Conservation (phyloP, 2,888 invertebrate species). For the Clusia tigrina region DNA sequence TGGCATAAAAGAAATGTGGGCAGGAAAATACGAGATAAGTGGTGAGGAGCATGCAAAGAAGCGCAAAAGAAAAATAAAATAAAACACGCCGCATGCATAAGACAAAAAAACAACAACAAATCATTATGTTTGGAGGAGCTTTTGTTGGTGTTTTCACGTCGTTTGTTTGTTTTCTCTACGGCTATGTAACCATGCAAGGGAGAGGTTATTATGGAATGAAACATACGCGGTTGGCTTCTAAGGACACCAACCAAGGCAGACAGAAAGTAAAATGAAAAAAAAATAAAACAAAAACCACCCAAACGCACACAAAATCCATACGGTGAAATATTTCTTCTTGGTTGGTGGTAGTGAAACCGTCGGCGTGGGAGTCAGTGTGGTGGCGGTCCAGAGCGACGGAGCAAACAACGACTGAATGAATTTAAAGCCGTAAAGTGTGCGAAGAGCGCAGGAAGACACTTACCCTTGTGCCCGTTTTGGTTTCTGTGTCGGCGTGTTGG, state of each 20-base stretch:
- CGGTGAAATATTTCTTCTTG: too few species aligned
- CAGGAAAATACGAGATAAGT: neutral
- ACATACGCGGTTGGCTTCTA: neutral
- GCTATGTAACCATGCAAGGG: too few species aligned
- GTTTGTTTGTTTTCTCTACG: too few species aligned
- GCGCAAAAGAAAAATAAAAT: neutral
- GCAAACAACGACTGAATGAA: neutral
- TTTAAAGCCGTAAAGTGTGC: neutral
- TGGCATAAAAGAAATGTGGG: neutral
- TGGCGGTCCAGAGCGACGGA: neutral
- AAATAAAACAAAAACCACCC: neutral
- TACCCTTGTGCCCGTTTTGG: slow-evolving; percentile 4
- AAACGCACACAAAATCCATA: too few species aligned
- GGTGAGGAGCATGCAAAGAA: neutral
- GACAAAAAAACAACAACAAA: too few species aligned
- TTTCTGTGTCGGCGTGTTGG: too few species aligned
- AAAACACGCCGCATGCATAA: too few species aligned
- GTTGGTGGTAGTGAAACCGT: neutral
- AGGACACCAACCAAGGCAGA: neutral
- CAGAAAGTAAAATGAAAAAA: neutral
- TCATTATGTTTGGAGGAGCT: too few species aligned
- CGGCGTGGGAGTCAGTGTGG: neutral
- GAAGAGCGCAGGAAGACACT: neutral
- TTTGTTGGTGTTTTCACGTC: too few species aligned
- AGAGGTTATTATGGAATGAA: neutral